These are phyloP conservation scores for Asobara japonica DNA, from an alignment of 1,140 invertebrate genomes.

Conservation along the genomic window DNA sequence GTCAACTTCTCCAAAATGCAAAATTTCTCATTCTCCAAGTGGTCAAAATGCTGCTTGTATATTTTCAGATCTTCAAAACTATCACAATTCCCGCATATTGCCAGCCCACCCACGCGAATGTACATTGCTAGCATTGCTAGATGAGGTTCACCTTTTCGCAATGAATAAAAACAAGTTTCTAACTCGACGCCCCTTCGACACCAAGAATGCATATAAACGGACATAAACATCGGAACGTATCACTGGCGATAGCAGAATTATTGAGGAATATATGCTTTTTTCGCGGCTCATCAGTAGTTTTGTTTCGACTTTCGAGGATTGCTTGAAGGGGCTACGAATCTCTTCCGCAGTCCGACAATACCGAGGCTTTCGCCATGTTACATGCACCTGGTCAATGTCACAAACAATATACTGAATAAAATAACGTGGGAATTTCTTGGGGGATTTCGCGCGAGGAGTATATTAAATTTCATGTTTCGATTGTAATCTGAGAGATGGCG, in stretches of 20 bases:
- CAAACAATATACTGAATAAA: conserved; percentile 27
- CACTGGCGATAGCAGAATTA: conserved; percentile 19
- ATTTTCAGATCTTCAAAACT: conserved; percentile 39
- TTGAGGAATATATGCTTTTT: neutral
- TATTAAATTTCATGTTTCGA: no score
- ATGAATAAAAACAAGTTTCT: no score
- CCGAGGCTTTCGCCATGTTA: neutral
- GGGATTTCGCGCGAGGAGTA: neutral
- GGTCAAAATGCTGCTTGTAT: no score
- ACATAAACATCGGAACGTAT: conserved; percentile 17
- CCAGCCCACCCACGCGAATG: conserved; percentile 47
- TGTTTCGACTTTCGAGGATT: conserved; percentile 4
- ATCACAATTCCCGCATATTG: conserved; percentile 56
- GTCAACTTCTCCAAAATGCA: no score
- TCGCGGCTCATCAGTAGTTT: neutral
- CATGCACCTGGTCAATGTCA: conserved; percentile 14
- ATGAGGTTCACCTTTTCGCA: neutral
- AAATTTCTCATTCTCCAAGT: no score
- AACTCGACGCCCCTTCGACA: neutral
- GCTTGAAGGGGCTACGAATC: neutral
- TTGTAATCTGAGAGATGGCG: no score
- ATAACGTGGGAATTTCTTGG: conserved; percentile 29
- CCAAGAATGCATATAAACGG: no score
- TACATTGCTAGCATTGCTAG: conserved; percentile 30
- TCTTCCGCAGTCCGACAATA: conserved; percentile 31